Evolutionary conservation across 2,888 invertebrate species (phyloP).

Genomic region (Drosophila multiciliata): DNA sequence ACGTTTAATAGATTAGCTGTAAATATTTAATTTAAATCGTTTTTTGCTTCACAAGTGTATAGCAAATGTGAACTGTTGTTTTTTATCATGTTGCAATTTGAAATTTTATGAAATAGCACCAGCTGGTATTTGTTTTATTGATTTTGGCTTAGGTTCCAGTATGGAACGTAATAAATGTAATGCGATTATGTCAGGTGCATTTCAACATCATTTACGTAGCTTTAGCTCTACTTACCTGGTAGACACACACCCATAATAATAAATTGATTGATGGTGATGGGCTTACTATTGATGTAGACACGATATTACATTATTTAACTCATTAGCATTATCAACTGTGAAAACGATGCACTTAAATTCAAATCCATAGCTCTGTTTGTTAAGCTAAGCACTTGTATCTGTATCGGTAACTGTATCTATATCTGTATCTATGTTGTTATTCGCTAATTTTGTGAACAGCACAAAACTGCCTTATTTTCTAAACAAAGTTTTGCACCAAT

Average conservation of each 20-base stretch:
- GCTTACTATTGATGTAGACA: background rate
- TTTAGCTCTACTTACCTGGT: background rate
- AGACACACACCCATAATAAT: background rate
- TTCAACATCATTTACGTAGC: constrained; percentile 11
- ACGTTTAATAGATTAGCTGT: background rate
- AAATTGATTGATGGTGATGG: constrained; percentile 24
- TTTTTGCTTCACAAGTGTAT: background rate
- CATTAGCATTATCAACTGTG: constrained; percentile 5
- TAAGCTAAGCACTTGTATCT: constrained; percentile 3
- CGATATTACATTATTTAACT: background rate
- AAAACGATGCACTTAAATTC: background rate
- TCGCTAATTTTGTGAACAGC: background rate
- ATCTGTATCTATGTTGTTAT: background rate
- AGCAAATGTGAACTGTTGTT: background rate
- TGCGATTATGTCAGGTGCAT: background rate
- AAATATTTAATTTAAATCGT: background rate
- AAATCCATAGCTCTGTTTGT: background rate
- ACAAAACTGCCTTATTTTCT: constrained; percentile 33
- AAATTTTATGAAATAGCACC: background rate
- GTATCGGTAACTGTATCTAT: background rate
- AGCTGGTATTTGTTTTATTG: background rate
- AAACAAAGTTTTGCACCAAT: constrained; percentile 41
- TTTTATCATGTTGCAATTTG: background rate
- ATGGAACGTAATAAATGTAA: background rate
- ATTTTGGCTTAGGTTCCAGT: background rate